Conservation (phyloP, 2,797 vertebrate species). For the Hipposideros larvatus region DNA sequence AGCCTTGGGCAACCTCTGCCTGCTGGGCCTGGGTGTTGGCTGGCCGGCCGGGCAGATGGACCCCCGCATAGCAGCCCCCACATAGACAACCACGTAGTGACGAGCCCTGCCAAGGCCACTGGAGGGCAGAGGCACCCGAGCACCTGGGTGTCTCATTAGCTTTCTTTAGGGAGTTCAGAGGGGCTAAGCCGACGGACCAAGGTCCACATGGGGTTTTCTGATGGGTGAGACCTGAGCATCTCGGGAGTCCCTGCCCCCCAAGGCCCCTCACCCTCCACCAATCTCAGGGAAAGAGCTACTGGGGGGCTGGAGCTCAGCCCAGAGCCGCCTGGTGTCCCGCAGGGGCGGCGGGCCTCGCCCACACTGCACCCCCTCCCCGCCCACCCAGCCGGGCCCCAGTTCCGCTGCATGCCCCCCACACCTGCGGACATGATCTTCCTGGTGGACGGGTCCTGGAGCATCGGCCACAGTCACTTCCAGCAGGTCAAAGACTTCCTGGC, state of each 20-base stretch:
- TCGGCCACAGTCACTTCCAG: constrained; percentile 95
- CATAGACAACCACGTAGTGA: rapidly evolving
- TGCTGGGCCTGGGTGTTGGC: neutral
- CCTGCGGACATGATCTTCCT: constrained; percentile 92
- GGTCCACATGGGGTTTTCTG: rapidly evolving
- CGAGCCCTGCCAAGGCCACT: neutral
- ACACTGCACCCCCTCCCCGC: no score
- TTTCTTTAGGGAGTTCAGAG: no score
- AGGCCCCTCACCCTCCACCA: neutral
- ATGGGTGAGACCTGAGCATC: neutral
- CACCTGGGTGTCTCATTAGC: no score
- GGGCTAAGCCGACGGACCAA: neutral
- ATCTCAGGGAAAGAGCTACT: no score
- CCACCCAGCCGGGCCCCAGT: constrained; percentile 86
- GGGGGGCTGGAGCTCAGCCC: neutral
- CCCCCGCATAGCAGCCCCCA: neutral
- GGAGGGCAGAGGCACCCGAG: neutral
- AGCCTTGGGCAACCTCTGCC: neutral
- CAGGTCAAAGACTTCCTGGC: constrained; percentile 95
- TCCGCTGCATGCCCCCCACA: constrained; percentile 89
- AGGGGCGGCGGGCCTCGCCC: neutral
- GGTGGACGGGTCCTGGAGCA: constrained; percentile 98
- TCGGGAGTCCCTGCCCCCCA: neutral
- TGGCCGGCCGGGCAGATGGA: neutral
- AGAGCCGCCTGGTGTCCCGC: neutral